These are phyloP conservation scores for Tryphoninae sp. DNA, from an alignment of 2,888 invertebrate genomes.

Conservation along the genomic window DNA sequence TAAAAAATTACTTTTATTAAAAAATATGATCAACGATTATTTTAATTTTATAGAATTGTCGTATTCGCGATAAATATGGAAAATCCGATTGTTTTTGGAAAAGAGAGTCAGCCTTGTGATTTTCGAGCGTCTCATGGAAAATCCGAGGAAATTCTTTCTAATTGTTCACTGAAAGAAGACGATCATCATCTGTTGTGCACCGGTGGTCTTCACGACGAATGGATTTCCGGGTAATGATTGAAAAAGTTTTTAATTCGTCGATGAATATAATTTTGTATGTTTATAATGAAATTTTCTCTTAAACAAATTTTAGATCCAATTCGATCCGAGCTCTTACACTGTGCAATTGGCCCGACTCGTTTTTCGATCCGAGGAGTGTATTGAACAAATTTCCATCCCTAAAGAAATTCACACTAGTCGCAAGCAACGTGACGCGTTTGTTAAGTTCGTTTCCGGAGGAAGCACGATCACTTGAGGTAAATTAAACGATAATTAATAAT, in stretches of 20 bases:
- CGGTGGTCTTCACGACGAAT: conserved; percentile 65
- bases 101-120: conserved; percentile 51
- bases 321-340: conserved; percentile 65
- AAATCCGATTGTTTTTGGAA: conserved; percentile 25
- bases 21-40: background rate
- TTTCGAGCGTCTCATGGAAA: conserved; percentile 1
- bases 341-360: conserved; percentile 71
- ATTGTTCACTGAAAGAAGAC: conserved; percentile 60
- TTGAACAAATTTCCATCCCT: conserved; percentile 71
- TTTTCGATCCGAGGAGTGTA: conserved; percentile 71
- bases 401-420: conserved; percentile 70
- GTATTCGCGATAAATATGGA: conserved; percentile 16
- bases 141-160: conserved; percentile 7
- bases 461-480: conserved; percentile 73
- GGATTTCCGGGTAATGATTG: conserved; percentile 49
- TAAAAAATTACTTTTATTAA: background rate
- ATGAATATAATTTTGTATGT: conserved; percentile 6
- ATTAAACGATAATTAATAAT: conserved; percentile 3
- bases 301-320: conserved; percentile 37
- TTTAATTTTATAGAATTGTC: conserved; percentile 1
- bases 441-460: conserved; percentile 69
- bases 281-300: background rate
- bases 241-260: background rate
- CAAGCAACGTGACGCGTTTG: conserved; percentile 73
- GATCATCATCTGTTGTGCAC: conserved; percentile 69